Evolutionary conservation across 2,113 vertebrate genomes (phyloP).

Genomic region (Romanogobio albipinnatus): DNA sequence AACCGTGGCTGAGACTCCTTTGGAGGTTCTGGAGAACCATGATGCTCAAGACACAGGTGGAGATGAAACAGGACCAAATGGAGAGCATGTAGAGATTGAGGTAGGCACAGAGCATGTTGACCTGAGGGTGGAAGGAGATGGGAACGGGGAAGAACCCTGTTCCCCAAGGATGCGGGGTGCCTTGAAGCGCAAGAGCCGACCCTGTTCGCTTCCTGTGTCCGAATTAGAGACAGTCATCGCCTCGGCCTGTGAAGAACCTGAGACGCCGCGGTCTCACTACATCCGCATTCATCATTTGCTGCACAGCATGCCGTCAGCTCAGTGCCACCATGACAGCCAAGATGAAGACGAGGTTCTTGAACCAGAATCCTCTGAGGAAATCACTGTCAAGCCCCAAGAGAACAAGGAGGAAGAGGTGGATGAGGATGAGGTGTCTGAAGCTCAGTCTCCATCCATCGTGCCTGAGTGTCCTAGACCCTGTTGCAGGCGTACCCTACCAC

Average conservation of each 20-base stretch:
- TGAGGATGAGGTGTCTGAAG: slow-evolving; percentile 69
- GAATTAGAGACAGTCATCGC: slow-evolving; percentile 95
- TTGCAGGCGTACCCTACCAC: slow-evolving; percentile 72
- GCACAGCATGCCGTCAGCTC: slow-evolving; percentile 90
- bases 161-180: slow-evolving; percentile 70
- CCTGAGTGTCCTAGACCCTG: slow-evolving; percentile 70
- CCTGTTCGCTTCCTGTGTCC: slow-evolving; percentile 91
- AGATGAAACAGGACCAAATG: slow-evolving; percentile 51
- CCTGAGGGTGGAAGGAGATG: slow-evolving; percentile 44
- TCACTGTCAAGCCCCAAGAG: slow-evolving; percentile 60
- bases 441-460: slow-evolving; percentile 68
- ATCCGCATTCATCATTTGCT: slow-evolving; percentile 95
- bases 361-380: slow-evolving; percentile 63
- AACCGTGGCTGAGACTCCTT: neutral
- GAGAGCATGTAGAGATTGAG: slow-evolving; percentile 57
- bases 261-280: slow-evolving; percentile 95
- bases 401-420: slow-evolving; percentile 78
- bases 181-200: slow-evolving; percentile 83
- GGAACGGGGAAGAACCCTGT: slow-evolving; percentile 63
- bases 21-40: slow-evolving; percentile 11
- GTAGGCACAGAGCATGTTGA: slow-evolving; percentile 42
- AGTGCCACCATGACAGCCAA: slow-evolving; percentile 68
- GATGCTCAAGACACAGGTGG: slow-evolving; percentile 24
- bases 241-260: slow-evolving; percentile 88
- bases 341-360: slow-evolving; percentile 69